Evolutionary conservation across 2,113 vertebrate species (phyloP).

Genomic region (Scolopax mira): DNA sequence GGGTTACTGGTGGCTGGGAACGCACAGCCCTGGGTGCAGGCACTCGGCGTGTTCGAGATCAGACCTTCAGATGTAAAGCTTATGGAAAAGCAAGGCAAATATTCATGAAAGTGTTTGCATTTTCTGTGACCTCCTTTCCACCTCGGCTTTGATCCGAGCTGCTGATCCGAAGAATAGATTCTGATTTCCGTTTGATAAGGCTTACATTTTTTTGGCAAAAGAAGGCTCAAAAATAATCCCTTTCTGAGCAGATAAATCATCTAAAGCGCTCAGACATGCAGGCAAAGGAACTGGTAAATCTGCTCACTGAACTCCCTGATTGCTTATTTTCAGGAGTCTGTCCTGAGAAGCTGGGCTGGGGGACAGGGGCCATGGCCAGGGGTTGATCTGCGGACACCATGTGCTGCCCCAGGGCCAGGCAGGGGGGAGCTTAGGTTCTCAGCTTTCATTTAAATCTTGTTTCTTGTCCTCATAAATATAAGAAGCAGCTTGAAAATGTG

Average conservation of each 20-base stretch:
- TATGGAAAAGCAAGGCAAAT: not conserved
- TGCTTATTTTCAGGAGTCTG: not conserved
- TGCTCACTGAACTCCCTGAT: not conserved
- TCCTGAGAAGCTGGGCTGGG: not conserved
- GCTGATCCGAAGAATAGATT: slow-evolving; percentile 35
- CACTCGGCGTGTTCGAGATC: accelerated
- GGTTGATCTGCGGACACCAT: accelerated
- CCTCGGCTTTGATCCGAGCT: slow-evolving; percentile 39
- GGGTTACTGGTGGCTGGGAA: not conserved
- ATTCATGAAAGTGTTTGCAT: not conserved
- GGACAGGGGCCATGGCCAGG: accelerated
- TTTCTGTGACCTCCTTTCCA: slow-evolving; percentile 45
- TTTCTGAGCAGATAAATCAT: slow-evolving; percentile 54
- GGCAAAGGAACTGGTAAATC: not conserved
- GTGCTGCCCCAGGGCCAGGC: accelerated
- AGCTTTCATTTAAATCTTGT: not conserved
- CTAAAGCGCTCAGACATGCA: not conserved
- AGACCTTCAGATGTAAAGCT: not conserved
- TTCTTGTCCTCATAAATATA: not conserved
- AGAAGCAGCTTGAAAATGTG: not conserved
- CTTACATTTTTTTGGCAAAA: slow-evolving; percentile 19
- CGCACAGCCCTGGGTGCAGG: not conserved
- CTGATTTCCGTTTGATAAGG: slow-evolving; percentile 59
- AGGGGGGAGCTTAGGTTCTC: not conserved
- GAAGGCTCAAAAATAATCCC: slow-evolving; percentile 58